Evolutionary conservation across 64 coral and sea anemone genomes (phyloP).

Genomic region (Hydrozoanthus tunicans): DNA sequence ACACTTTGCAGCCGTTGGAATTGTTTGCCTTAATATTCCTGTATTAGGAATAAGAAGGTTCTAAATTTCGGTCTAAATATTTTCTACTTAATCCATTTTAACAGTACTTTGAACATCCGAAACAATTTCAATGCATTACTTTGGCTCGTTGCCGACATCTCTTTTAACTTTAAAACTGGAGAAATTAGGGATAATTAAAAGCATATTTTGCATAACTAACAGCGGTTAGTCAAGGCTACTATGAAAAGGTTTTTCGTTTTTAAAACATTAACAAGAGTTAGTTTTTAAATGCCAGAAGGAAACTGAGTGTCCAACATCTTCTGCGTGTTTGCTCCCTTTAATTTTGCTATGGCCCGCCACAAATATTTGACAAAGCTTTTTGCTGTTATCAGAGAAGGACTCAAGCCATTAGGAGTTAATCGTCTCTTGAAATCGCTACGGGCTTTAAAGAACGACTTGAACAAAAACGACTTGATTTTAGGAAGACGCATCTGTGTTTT

Average conservation of each 20-base stretch:
- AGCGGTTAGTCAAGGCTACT: neutral
- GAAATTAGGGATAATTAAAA: neutral
- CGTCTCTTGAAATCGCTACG: neutral
- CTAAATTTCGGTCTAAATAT: neutral
- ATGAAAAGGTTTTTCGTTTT: neutral
- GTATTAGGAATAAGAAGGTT: neutral
- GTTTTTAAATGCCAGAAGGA: constrained; percentile 2
- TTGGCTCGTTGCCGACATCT: neutral
- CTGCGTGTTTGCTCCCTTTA: neutral
- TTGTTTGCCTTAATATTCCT: neutral
- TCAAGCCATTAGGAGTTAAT: neutral
- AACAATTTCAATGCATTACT: neutral
- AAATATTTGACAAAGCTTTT: constrained; percentile 22
- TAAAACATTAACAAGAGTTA: constrained; percentile 20
- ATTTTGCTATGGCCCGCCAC: neutral
- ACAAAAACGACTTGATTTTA: neutral
- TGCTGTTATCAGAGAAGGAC: neutral
- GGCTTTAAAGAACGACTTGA: neutral
- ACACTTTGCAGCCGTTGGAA: neutral
- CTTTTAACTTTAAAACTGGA: neutral
- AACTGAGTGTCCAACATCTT: neutral
- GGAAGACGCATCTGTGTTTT: neutral
- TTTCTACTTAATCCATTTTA: neutral
- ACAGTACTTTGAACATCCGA: neutral
- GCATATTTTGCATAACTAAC: constrained; percentile 5